Percentiles rank a stretch among this genome's conserved stretches.
These are phyloP conservation scores for Zaprionus lineosus DNA, from an alignment of 2,888 invertebrate species.

Conservation along the genomic window DNA sequence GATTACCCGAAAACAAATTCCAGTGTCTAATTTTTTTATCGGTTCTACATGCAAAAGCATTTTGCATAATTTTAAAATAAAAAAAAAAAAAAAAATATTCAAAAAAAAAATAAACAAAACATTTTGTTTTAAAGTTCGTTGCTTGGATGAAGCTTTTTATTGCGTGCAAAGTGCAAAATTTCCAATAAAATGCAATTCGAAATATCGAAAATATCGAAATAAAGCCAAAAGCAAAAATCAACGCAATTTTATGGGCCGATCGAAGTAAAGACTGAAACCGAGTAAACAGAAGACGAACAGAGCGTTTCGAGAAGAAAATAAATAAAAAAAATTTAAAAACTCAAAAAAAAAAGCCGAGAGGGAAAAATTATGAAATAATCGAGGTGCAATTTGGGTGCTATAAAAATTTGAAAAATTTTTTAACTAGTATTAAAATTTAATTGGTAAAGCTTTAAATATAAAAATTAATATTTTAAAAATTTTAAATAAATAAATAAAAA, in stretches of 20 bases:
- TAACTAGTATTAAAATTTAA: no score
- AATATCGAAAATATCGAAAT: constrained; percentile 24
- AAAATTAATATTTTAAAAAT: no score
- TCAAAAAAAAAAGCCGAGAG: constrained; percentile 8
- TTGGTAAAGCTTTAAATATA: no score
- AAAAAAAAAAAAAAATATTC: not conserved
- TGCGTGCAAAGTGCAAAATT: constrained; percentile 15
- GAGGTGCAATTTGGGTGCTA: not conserved
- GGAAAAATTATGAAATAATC: constrained; percentile 27
- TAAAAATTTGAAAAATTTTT: constrained; percentile 1
- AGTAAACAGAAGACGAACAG: constrained; percentile 27
- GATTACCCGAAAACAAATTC: constrained; percentile 21
- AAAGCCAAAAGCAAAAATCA: constrained; percentile 17
- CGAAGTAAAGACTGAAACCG: constrained; percentile 27
- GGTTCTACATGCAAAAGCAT: no score
- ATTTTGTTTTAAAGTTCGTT: no score
- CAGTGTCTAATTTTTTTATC: constrained; percentile 1
- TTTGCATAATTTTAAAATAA: not conserved
- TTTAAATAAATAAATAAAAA: no score
- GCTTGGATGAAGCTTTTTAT: not conserved
- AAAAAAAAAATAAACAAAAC: no score
- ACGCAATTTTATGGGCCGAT: constrained; percentile 26
- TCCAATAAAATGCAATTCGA: constrained; percentile 26
- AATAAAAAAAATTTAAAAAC: constrained; percentile 3
- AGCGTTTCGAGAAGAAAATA: constrained; percentile 13